Evolutionary conservation across 23 tunicate species (phyloP).

Genomic region (Botrylloides violaceus): DNA sequence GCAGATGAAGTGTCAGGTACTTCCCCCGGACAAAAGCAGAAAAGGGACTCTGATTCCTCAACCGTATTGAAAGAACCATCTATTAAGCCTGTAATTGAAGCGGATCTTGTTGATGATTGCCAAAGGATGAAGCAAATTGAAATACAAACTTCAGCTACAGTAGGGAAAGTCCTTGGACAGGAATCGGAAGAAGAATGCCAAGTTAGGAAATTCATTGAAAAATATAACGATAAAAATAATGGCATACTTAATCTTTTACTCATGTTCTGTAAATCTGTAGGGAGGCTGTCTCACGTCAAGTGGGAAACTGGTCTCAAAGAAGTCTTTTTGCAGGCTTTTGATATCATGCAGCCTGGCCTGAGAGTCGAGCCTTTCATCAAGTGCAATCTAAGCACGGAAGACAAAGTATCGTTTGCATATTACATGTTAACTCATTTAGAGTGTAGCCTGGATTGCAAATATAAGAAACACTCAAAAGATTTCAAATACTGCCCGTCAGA

Average conservation of each 20-base stretch:
- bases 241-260: conserved; percentile 3
- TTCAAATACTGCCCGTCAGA: conserved; percentile 3
- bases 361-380: conserved; percentile 1
- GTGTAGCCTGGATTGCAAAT: not conserved
- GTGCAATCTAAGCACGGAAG: not conserved
- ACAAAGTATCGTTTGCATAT: not conserved
- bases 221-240: conserved; percentile 9
- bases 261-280: not conserved
- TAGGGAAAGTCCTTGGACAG: no score
- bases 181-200: not conserved
- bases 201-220: conserved; percentile 4
- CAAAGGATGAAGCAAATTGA: no score
- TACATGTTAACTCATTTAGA: conserved; percentile 16
- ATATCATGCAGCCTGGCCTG: conserved; percentile 1
- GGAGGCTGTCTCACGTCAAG: not conserved
- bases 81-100: no score
- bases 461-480: conserved; percentile 6
- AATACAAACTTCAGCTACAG: no score
- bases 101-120: no score
- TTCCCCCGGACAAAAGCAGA: no score
- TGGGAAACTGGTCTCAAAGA: conserved; percentile 11
- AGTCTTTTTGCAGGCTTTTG: not conserved
- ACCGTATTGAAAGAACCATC: no score
- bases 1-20: no score
- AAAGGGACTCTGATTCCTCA: no score